Evolutionary conservation across 2,113 vertebrate species (phyloP).

Genomic region (Montifringilla adamsi): DNA sequence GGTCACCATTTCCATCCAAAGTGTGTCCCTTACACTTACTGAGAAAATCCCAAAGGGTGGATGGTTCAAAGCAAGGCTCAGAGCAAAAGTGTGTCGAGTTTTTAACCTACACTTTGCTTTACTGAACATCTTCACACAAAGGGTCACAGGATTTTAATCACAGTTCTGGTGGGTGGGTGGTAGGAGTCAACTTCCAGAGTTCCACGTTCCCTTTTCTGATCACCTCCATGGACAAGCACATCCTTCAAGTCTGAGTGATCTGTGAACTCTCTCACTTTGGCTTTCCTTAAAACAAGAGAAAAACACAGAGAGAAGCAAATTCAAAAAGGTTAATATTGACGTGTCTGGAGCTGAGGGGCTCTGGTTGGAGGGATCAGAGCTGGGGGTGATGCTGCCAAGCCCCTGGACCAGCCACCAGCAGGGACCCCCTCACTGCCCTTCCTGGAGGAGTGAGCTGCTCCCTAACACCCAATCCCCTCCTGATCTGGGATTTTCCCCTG

Average conservation of each 20-base stretch:
- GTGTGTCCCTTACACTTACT: background rate
- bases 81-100: background rate
- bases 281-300: background rate
- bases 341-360: background rate
- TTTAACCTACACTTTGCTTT: background rate
- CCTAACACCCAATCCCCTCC: background rate
- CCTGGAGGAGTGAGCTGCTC: background rate
- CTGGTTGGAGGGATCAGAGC: background rate
- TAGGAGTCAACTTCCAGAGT: background rate
- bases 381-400: background rate
- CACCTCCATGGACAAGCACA: background rate
- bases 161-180: background rate
- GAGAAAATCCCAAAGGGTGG: background rate
- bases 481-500: background rate
- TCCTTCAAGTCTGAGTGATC: accelerated
- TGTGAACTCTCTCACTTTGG: background rate
- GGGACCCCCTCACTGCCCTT: background rate
- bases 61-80: background rate
- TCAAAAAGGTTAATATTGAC: background rate
- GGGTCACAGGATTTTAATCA: background rate
- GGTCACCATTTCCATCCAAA: background rate
- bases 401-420: background rate
- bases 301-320: background rate
- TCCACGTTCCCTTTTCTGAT: background rate
- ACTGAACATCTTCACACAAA: too few species aligned